phyloP scores from a whole-genome alignment of 2,888 invertebrate genomes.

The Cylloceria caligata region DNA sequence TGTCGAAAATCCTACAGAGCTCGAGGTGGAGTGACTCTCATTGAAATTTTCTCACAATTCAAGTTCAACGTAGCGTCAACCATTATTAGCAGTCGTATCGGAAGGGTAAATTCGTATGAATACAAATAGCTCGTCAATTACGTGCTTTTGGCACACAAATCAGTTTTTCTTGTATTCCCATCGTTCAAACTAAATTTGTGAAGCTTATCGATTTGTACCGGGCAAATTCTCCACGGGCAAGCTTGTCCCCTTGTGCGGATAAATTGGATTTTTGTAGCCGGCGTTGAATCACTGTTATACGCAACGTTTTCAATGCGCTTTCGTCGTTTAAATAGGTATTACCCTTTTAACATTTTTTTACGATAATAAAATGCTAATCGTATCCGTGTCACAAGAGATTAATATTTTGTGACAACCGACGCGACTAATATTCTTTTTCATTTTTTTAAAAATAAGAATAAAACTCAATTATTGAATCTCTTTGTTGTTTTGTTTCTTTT shows the following conservation, averaged over 20 bases:
- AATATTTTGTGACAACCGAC: background rate
- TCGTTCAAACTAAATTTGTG: conserved; percentile 14
- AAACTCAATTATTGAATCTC: background rate
- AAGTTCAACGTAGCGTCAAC: background rate
- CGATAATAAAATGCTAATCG: background rate
- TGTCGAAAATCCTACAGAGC: background rate
- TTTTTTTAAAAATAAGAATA: background rate
- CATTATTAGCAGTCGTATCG: conserved; percentile 27
- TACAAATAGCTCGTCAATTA: conserved; percentile 40
- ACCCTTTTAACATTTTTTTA: background rate
- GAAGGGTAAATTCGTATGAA: conserved; percentile 21
- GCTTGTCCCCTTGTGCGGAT: background rate
- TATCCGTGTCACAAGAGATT: background rate
- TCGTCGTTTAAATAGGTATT: background rate
- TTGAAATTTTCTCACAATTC: background rate
- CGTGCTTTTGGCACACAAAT: conserved; percentile 24
- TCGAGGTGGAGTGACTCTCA: background rate
- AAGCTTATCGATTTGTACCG: conserved; percentile 34
- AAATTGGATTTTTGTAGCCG: conserved; percentile 31
- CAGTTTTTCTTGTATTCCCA: conserved; percentile 9
- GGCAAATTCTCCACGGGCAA: conserved; percentile 12
- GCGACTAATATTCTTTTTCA: background rate
- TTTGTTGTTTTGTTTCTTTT: conserved; percentile 62
- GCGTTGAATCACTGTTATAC: background rate
- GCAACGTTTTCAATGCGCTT: background rate